Evolutionary conservation across 2,888 invertebrate species (phyloP), one percentile per base, ranked within the genome.

Genomic region (Chrysina gloriosa): DNA sequence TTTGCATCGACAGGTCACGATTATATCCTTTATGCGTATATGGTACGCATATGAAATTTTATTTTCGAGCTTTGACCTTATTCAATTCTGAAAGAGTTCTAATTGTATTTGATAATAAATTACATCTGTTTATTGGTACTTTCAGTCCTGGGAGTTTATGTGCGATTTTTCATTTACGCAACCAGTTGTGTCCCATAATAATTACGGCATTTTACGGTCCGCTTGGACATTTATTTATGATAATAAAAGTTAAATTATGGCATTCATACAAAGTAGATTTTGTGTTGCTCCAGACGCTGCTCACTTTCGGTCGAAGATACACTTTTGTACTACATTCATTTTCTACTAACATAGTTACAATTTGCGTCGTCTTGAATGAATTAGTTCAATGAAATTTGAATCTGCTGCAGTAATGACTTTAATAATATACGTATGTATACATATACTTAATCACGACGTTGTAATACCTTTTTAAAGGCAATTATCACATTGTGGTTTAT

Each of bases 171-270:
- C 25, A 58, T 58, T 58, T 58, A 58, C 58, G 39, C 39, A 39
- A 58, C 39, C 39, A 58, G 58, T 58, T 39, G 58, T 58, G 58
- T 58, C 58, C 58, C 58, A 58, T 23, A 39, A 39, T 58, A 36
- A 58, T 58, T 58, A 58, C 58, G 14, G 23, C 6, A 39, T 39
- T 58, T 58, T 58, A 58, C 25, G 56, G 21, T 39, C 11, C 58
- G 16, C 23, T 58, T 39, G 25, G 58, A 58, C 58, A 39, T 58
- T 58, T 58, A 58, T 19, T 58, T 58, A 58, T 58, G 58, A 58
- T 39, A 39, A 58, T 58, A 58, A 58, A 58, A 58, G 14, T 58
- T 58, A 58, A 58, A 25, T 58, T 58, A 58, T 58, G 58, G 39
- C 58, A 36, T 36, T 39, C 39, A 58, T 58, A 58, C 58, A 58